These are phyloP conservation scores for Odontothrips loti DNA, from an alignment of 2,888 invertebrate species.

Conservation along the genomic window DNA sequence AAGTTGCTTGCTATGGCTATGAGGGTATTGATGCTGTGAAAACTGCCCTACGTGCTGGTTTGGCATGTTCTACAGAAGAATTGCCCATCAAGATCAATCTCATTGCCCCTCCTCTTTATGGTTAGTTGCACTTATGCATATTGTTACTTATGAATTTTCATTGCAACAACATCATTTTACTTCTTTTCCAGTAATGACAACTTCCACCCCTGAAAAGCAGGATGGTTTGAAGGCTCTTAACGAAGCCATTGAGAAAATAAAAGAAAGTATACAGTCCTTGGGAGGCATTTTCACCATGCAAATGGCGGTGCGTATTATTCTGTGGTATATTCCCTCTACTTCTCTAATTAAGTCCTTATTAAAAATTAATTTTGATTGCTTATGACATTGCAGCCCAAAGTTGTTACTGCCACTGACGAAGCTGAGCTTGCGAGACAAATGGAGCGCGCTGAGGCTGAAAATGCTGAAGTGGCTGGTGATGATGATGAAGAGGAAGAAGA, in stretches of 20 bases:
- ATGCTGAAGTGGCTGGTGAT: constrained; percentile 89
- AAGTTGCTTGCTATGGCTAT: constrained; percentile 92
- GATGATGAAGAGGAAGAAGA: constrained; percentile 74
- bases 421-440: constrained; percentile 90
- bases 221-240: constrained; percentile 88
- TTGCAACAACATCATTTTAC: constrained; percentile 33
- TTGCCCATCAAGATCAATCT: constrained; percentile 97
- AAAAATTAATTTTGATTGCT: constrained; percentile 32
- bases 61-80: constrained; percentile 84
- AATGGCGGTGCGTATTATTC: constrained; percentile 72
- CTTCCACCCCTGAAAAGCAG: constrained; percentile 92
- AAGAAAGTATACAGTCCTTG: constrained; percentile 70
- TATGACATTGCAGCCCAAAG: constrained; percentile 69
- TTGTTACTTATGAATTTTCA: neutral
- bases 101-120: constrained; percentile 96
- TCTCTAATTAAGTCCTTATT: constrained; percentile 21
- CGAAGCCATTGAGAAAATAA: constrained; percentile 83
- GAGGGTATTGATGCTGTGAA: constrained; percentile 99
- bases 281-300: constrained; percentile 93
- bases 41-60: constrained; percentile 81
- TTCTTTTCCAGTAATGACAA: constrained; percentile 78
- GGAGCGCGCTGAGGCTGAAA: constrained; percentile 90
- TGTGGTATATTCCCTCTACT: no score
- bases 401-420: constrained; percentile 97
- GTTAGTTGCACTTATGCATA: constrained; percentile 47